Conservation (phyloP, 1,140 invertebrate species). For the Macrocentrus cingulum region DNA sequence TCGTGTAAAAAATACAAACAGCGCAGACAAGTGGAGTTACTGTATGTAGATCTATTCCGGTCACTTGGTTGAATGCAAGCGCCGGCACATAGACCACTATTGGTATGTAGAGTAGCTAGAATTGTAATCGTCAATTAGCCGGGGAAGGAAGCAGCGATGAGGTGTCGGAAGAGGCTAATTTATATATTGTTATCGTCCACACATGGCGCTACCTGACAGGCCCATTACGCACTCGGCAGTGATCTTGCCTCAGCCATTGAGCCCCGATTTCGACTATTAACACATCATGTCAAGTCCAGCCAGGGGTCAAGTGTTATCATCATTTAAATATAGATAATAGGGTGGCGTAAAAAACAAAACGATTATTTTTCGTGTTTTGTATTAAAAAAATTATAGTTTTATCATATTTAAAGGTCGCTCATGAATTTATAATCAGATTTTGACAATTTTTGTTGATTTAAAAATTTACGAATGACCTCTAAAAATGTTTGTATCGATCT, state of each 20-base stretch:
- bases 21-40: slow-evolving; percentile 72
- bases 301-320: neutral
- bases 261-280: neutral
- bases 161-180: neutral
- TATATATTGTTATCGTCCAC: slow-evolving; percentile 4
- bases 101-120: slow-evolving; percentile 76
- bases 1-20: slow-evolving; percentile 82
- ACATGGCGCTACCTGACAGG: slow-evolving; percentile 3
- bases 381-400: too few relatives aligned
- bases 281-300: slow-evolving; percentile 1
- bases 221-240: slow-evolving; percentile 11
- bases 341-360: too few relatives aligned
- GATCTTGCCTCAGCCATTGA: neutral
- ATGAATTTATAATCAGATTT: too few relatives aligned
- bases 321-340: too few relatives aligned
- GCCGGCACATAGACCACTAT: slow-evolving; percentile 90
- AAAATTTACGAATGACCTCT: too few relatives aligned
- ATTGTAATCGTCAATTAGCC: slow-evolving; percentile 20
- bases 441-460: too few relatives aligned
- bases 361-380: too few relatives aligned
- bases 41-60: slow-evolving; percentile 70
- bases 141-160: neutral
- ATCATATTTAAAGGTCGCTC: too few relatives aligned
- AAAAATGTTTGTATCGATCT: too few relatives aligned
- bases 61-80: slow-evolving; percentile 85